Percentiles rank a stretch among this genome's conserved stretches.
These are phyloP conservation scores for Litocranius walleri DNA, from an alignment of 2,113 vertebrate species.

Conservation along the genomic window DNA sequence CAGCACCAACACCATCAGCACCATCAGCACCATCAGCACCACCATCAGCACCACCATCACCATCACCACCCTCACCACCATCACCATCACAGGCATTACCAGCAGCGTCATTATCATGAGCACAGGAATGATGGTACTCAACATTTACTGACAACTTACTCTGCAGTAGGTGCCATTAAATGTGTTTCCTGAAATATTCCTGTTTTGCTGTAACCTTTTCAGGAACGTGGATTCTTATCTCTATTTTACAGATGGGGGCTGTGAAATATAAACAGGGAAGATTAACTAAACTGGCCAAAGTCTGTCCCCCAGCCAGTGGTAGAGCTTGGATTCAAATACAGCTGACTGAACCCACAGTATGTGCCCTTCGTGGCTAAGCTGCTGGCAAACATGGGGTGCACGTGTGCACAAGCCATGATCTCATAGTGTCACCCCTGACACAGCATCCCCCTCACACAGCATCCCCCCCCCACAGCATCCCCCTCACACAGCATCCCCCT, in stretches of 20 bases:
- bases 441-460: too few relatives aligned
- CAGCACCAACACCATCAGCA: fast-evolving
- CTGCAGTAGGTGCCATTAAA: too few relatives aligned
- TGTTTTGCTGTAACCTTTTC: background rate
- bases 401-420: fast-evolving
- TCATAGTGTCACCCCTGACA: background rate
- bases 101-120: too few relatives aligned
- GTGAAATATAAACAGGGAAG: background rate
- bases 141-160: too few relatives aligned
- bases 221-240: background rate
- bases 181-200: background rate
- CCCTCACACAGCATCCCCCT: too few relatives aligned
- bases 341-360: too few relatives aligned
- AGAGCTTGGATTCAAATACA: too few relatives aligned
- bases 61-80: fast-evolving
- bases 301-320: background rate
- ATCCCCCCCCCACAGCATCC: too few relatives aligned
- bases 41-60: fast-evolving
- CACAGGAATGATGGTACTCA: too few relatives aligned
- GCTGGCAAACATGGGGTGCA: fast-evolving
- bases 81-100: too few relatives aligned
- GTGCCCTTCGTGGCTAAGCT: background rate
- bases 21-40: fast-evolving
- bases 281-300: background rate
- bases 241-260: background rate